Base-by-base conservation (phyloP, 1,140 invertebrate species). In the Drosophila micromelanica region DNA sequence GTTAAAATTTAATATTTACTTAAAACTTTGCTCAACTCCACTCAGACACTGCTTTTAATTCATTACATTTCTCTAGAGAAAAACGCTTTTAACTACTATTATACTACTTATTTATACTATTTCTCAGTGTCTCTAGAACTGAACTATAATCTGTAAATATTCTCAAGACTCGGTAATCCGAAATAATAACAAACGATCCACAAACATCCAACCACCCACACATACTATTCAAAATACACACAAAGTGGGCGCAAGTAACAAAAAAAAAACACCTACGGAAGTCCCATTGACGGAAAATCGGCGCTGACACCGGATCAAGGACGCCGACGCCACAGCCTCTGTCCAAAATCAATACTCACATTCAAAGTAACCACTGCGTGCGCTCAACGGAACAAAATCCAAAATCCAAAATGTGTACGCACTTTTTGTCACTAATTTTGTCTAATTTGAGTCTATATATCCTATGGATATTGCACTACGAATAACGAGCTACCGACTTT, bases 281-380 rank as follows among this genome's bases (percentile, higher is more conserved):
- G 72, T 63, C 49, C 72, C 82, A 81, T 82, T 87, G 81, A 82
- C 75, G 63, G 37, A 87, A 82, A 82, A 82, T 82, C 61, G 49
- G 38, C 69, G 82, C 68, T 86, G 82, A 87, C 82, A 86, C 60
- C 75, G 61, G 69, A 86, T 80, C 82, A 85, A 86, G 82, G 82
- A 89, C 82, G 81, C 52, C 55, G 46, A 49, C 55, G 61, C 46
- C 49, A 38, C 48, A 49, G 35, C 56, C 64, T 73, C 55, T 78
- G 75, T 59, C 72, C 38, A 76, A 86, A 86, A 87, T 87, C 82
- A 86, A 87, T 87, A 87, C 82, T 87, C 52, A 87, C 82, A 60
- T 51, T 49, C 51, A 42, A 56, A 35, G 49, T 30, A 57, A 32
- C 40, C 45, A 35, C 23, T 60, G 37, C 46, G 42, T 30, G 13